A percentile compares a stretch with the other conserved stretches of the same genome.
Evolutionary conservation across 2,888 invertebrate genomes (phyloP).

Genomic region (Hyalella azteca): DNA sequence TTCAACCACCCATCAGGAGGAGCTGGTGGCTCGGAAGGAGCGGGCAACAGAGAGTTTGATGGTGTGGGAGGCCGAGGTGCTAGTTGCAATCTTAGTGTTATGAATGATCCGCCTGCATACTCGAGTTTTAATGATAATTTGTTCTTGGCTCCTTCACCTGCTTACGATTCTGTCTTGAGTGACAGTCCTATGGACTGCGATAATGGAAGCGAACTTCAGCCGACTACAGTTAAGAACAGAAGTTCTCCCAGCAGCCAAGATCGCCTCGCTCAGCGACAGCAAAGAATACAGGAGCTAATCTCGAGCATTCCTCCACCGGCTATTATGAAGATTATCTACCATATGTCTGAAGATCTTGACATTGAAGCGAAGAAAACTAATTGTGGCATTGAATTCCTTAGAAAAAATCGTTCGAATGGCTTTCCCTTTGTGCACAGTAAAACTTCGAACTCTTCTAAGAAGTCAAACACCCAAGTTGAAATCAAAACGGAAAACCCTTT

Average conservation of each 20-base stretch:
- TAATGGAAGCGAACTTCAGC: neutral
- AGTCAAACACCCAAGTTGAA: neutral
- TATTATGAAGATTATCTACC: slow-evolving; percentile 28
- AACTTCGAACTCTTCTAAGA: neutral
- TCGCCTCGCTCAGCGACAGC: slow-evolving; percentile 2
- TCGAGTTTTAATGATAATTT: no score
- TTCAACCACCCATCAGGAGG: neutral
- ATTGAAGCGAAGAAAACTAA: slow-evolving; percentile 21
- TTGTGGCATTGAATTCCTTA: neutral
- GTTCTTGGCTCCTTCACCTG: neutral
- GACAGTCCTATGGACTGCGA: neutral
- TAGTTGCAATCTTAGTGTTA: no score
- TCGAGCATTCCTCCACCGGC: slow-evolving; percentile 14
- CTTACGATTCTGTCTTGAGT: neutral
- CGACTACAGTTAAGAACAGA: neutral
- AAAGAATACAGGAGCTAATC: neutral
- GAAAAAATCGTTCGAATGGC: slow-evolving; percentile 17
- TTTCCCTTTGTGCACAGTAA: neutral
- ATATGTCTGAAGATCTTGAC: slow-evolving; percentile 19
- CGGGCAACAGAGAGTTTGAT: slow-evolving; percentile 1
- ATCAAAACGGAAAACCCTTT: neutral
- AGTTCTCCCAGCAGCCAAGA: neutral
- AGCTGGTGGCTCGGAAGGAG: neutral
- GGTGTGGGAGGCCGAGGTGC: neutral
- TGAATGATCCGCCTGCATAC: no score